Percentiles rank a stretch among this genome's conserved stretches.
Conservation (phyloP, 2,113 vertebrate species). For the Lethenteron reissneri region DNA sequence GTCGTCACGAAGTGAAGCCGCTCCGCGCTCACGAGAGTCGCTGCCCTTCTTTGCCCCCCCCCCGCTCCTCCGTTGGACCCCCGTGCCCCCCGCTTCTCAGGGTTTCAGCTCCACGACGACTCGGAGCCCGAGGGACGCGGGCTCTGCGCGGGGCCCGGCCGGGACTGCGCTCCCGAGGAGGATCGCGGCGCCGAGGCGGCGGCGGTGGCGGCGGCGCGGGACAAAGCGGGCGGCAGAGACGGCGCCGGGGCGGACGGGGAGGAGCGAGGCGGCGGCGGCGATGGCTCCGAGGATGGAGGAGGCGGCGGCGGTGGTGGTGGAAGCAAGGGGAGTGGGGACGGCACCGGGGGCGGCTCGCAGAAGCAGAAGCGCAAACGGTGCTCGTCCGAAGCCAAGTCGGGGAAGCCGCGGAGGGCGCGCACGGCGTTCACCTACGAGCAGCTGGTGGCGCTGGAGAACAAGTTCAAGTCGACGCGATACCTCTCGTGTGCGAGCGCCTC, state of each 20-base stretch:
- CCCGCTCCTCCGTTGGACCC: no score
- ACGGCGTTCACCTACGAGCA: conserved; percentile 89
- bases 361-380: conserved; percentile 49
- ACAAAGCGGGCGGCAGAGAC: background rate
- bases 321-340: conserved; percentile 19
- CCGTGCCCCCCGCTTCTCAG: no score
- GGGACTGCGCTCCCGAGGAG: conserved; percentile 16
- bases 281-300: conserved; percentile 13
- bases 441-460: conserved; percentile 78
- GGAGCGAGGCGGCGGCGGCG: conserved; percentile 10
- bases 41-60: no score
- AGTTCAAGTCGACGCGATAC: conserved; percentile 78
- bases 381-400: conserved; percentile 68
- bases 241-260: conserved; percentile 13
- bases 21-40: no score
- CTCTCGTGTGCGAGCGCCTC: conserved; percentile 65
- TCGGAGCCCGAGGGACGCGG: no score
- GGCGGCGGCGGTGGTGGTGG: conserved; percentile 16
- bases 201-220: conserved; percentile 19
- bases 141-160: no score
- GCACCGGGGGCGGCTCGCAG: conserved; percentile 14
- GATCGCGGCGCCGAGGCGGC: conserved; percentile 23
- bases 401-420: conserved; percentile 63
- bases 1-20: no score
- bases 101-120: no score